Evolutionary conservation across 2,888 invertebrate genomes (phyloP), one percentile per base, ranked within the genome.

Genomic region (Imbricaverruca yamaguchii): DNA sequence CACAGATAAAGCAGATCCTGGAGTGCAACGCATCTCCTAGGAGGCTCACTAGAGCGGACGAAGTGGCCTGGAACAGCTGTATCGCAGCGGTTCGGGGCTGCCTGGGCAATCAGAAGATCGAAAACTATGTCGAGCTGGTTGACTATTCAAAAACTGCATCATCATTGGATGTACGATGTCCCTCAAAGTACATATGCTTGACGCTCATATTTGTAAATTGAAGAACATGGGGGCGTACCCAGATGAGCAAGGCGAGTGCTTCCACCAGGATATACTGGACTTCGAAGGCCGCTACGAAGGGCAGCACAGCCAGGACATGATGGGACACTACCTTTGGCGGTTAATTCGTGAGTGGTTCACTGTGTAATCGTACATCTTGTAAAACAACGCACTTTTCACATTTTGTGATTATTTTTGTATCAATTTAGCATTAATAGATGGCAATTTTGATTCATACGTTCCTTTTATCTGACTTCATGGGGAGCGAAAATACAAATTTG

Each of bases 191-290:
- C 86, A 87, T 84, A 86, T 85, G 83, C 84, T 87, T 69, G 82
- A 86, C 83, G 85, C 84, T 67, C 86, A 87, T 84, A 81, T 87
- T 81, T 59, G 86, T 83, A 85, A 84, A 82, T 87, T 87, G 83
- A 86, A 86, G n/a, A n/a, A n/a, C n/a, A n/a, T n/a, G n/a, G n/a
- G n/a, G n/a, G n/a, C 39, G 39, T 39, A 39, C 4, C 39, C 39
- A 39, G 39, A 39, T 1, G 39, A 39, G 39, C 39, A 39, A 39
- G 39, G 39, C 39, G 39, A 39, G 39, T 39, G 2, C 39, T 39
- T 39, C 39, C 39, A 39, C 39, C 39, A 39, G 39, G 39, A 39
- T 39, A 39, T 39, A 39, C 39, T 39, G 39, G 4, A 39, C 4
- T 39, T 39, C 4, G 39, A 39, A 39, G 39, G 39, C 39, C 39